Evolutionary conservation across 2,888 invertebrate genomes (phyloP).

Genomic region (Epistrophe grossulariae): DNA sequence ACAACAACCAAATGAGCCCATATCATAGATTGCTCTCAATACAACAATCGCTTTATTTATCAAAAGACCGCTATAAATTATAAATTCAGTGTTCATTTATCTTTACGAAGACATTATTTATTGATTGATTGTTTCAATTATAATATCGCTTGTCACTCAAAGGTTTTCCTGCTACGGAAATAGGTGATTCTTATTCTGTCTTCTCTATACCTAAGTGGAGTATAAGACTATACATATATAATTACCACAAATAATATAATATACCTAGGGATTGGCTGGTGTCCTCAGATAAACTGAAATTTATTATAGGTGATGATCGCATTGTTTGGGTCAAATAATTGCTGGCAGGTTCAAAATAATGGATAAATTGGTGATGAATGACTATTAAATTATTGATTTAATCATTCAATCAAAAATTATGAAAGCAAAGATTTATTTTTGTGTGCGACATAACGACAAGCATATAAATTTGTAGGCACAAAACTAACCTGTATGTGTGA

Average conservation of each 20-base stretch:
- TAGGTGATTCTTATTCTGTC: constrained; percentile 54
- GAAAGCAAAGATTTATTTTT: not conserved
- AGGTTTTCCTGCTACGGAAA: constrained; percentile 63
- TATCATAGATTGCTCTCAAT: constrained; percentile 38
- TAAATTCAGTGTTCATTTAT: constrained; percentile 65
- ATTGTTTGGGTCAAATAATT: constrained; percentile 51
- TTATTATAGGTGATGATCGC: constrained; percentile 34
- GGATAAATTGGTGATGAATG: constrained; percentile 45
- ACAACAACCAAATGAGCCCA: constrained; percentile 17
- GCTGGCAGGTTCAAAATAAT: constrained; percentile 48
- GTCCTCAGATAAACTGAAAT: constrained; percentile 30
- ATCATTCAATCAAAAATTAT: not conserved
- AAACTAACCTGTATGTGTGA: no score
- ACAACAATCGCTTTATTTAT: constrained; percentile 38
- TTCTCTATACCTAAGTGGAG: not conserved
- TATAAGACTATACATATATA: constrained; percentile 42
- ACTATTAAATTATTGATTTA: constrained; percentile 34
- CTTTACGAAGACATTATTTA: constrained; percentile 64
- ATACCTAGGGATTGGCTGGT: constrained; percentile 31
- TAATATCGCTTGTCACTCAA: constrained; percentile 71
- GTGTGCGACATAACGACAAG: not conserved
- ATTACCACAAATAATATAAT: constrained; percentile 26
- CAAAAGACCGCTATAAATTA: constrained; percentile 65
- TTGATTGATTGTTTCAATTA: constrained; percentile 75
- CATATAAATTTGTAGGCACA: no score